Percentiles rank a stretch among this genome's conserved stretches.
Conservation (phyloP, 2,113 vertebrate species). For the Eira barbara region DNA sequence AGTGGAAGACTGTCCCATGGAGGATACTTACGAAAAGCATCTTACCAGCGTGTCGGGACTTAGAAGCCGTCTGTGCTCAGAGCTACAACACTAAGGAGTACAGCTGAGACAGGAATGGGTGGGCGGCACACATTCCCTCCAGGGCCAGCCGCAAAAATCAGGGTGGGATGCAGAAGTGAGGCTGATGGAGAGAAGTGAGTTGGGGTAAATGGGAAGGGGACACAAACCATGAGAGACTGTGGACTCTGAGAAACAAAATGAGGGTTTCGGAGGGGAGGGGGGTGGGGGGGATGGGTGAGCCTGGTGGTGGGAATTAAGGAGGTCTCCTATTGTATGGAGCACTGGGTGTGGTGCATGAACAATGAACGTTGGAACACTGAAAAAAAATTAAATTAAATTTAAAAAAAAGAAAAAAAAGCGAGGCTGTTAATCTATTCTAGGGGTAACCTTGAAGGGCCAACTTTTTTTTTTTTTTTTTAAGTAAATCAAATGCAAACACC, state of each 20-base stretch:
- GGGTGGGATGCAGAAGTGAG: background rate
- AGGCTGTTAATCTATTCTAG: background rate
- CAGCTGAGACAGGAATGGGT: background rate
- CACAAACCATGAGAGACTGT: too few relatives aligned
- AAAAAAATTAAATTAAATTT: too few relatives aligned
- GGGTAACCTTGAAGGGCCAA: background rate
- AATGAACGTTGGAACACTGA: too few relatives aligned
- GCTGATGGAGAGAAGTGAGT: background rate
- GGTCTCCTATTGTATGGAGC: too few relatives aligned
- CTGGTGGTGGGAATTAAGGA: too few relatives aligned
- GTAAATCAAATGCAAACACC: background rate
- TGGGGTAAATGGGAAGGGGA: too few relatives aligned
- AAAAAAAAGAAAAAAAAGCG: background rate
- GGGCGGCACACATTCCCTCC: background rate
- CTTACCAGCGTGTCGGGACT: background rate
- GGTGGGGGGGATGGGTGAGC: too few relatives aligned
- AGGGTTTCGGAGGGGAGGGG: too few relatives aligned
- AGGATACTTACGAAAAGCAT: background rate
- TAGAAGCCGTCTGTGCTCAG: background rate
- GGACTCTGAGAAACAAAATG: too few relatives aligned
- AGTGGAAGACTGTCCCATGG: background rate
- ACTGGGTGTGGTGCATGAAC: too few relatives aligned
- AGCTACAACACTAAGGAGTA: background rate
- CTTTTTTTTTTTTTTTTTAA: background rate
- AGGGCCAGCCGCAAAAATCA: background rate